A percentile compares a stretch with the other conserved stretches of the same genome.
Evolutionary conservation across 64 coral and sea anemone species (phyloP).

Genomic region (Stylophora pistillata): DNA sequence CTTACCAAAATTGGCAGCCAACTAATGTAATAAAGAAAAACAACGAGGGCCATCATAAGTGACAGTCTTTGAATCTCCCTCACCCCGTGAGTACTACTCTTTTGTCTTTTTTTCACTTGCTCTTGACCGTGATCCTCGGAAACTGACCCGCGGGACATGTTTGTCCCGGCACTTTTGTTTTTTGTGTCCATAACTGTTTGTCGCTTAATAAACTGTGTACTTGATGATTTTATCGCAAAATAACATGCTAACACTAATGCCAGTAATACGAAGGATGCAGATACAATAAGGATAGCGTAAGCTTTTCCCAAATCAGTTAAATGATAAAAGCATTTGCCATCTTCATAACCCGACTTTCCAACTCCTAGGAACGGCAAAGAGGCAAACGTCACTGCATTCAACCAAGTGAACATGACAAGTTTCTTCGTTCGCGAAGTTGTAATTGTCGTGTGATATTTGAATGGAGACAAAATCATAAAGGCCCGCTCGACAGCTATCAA

Average conservation of each 20-base stretch:
- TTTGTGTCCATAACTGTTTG: slow-evolving; percentile 56
- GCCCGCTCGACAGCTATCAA: slow-evolving; percentile 80
- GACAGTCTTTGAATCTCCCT: slow-evolving; percentile 71
- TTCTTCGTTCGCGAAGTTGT: slow-evolving; percentile 69
- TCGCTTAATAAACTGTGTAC: slow-evolving; percentile 67
- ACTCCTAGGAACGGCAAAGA: slow-evolving; percentile 63
- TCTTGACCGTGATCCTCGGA: not conserved
- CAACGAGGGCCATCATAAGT: slow-evolving; percentile 83
- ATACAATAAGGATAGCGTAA: slow-evolving; percentile 62
- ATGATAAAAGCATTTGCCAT: slow-evolving; percentile 78
- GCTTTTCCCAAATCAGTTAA: slow-evolving; percentile 63
- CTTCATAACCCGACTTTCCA: slow-evolving; percentile 64
- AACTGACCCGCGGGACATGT: not conserved
- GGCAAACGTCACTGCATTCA: slow-evolving; percentile 63
- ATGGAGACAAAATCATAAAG: slow-evolving; percentile 68
- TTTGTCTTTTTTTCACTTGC: not conserved
- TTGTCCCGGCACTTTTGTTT: slow-evolving; percentile 18
- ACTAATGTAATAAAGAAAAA: slow-evolving; percentile 87
- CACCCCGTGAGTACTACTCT: slow-evolving; percentile 51
- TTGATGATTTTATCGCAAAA: slow-evolving; percentile 65
- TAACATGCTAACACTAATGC: slow-evolving; percentile 69
- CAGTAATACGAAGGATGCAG: slow-evolving; percentile 66
- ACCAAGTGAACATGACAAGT: slow-evolving; percentile 60
- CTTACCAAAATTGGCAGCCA: slow-evolving; percentile 96
- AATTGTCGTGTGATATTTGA: slow-evolving; percentile 81